Conservation (phyloP, 2,113 vertebrate genomes). For the Gulo gulo region DNA sequence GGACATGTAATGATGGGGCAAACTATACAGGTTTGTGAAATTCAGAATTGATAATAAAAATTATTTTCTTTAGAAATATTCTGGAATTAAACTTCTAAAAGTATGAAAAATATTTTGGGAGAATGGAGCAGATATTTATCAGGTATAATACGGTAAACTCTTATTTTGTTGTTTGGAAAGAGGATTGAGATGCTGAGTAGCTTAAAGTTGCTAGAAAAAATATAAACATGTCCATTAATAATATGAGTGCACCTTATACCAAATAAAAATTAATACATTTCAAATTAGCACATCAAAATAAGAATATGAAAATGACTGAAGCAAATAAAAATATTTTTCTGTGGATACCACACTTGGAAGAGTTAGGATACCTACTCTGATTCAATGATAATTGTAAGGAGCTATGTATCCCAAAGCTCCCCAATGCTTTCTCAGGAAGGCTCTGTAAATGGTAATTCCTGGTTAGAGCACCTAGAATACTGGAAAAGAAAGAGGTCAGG, state of each 20-base stretch:
- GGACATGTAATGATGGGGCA: background rate
- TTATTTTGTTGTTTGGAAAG: background rate
- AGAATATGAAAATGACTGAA: background rate
- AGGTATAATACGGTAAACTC: background rate
- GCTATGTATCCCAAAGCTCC: background rate
- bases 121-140: background rate
- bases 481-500: background rate
- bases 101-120: background rate
- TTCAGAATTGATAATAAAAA: background rate
- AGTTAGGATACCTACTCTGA: background rate
- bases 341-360: background rate
- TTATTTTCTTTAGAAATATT: background rate
- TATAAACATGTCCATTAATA: background rate
- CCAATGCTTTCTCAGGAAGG: background rate
- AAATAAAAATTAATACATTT: background rate
- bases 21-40: background rate
- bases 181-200: background rate
- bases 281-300: background rate
- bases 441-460: background rate
- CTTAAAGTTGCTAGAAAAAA: background rate
- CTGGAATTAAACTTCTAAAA: background rate
- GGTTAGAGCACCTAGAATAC: background rate
- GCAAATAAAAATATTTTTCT: background rate
- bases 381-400: background rate
- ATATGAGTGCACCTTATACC: background rate